These are phyloP conservation scores for Sinohyriopsis cumingii DNA, from an alignment of 2,888 invertebrate genomes.

Conservation along the genomic window DNA sequence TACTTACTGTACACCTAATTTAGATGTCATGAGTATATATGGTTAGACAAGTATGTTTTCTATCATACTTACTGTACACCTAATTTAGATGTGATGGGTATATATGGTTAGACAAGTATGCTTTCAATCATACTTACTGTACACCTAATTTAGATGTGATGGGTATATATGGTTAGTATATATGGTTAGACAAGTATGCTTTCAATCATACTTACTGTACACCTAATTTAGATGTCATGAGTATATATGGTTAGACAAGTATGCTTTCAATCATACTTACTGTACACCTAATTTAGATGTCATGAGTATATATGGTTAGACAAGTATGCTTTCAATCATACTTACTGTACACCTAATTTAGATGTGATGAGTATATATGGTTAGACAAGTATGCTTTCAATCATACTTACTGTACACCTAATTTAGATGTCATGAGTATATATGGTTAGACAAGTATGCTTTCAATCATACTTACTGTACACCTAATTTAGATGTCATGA, in stretches of 20 bases:
- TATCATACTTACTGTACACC: slow-evolving; percentile 27
- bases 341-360: slow-evolving; percentile 35
- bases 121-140: slow-evolving; percentile 18
- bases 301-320: no score
- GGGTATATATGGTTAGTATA: no score
- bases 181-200: not conserved
- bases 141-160: slow-evolving; percentile 18
- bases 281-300: no score
- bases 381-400: not conserved
- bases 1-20: slow-evolving; percentile 34
- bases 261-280: no score
- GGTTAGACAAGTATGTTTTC: not conserved
- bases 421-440: slow-evolving; percentile 21
- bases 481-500: slow-evolving; percentile 14
- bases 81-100: slow-evolving; percentile 24
- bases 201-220: slow-evolving; percentile 73
- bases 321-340: not conserved
- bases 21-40: slow-evolving; percentile 14
- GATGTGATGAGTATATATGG: slow-evolving; percentile 9
- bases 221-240: no score
- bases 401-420: slow-evolving; percentile 31
- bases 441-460: no score
- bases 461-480: slow-evolving; percentile 22
- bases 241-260: no score
- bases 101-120: no score